Evolutionary conservation across 2,888 invertebrate genomes (phyloP).

Genomic region (Limenitis camilla): DNA sequence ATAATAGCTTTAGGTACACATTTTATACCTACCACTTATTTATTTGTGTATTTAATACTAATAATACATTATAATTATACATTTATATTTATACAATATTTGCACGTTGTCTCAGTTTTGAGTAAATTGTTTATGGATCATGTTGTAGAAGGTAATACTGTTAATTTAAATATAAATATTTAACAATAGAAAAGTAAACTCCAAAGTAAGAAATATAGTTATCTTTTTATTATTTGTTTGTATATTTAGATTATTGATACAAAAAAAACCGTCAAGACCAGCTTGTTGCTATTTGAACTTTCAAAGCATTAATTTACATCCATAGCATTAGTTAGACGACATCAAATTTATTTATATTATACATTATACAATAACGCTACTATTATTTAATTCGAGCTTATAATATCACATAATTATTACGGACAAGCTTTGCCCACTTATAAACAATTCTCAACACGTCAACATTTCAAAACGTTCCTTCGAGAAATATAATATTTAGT

Average conservation of each 20-base stretch:
- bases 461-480: slow-evolving; percentile 10
- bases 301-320: slow-evolving; percentile 17
- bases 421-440: slow-evolving; percentile 44
- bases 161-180: not conserved
- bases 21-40: slow-evolving; percentile 33
- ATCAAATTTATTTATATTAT: slow-evolving; percentile 56
- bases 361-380: slow-evolving; percentile 44
- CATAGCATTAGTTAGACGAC: slow-evolving; percentile 43
- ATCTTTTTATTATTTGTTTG: no score
- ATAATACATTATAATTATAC: slow-evolving; percentile 56
- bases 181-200: no score
- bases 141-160: slow-evolving; percentile 15
- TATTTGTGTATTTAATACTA: slow-evolving; percentile 67
- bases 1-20: slow-evolving; percentile 56
- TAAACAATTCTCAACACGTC: slow-evolving; percentile 16
- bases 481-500: slow-evolving; percentile 17
- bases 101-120: slow-evolving; percentile 34
- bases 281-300: slow-evolving; percentile 17
- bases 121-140: slow-evolving; percentile 9
- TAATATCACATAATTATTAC: slow-evolving; percentile 66
- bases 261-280: slow-evolving; percentile 9
- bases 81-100: slow-evolving; percentile 53
- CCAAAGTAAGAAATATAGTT: no score
- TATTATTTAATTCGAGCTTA: slow-evolving; percentile 53
- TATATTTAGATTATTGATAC: no score